Base-by-base conservation (phyloP, 2,888 invertebrate genomes). In the Morpho helenor region DNA sequence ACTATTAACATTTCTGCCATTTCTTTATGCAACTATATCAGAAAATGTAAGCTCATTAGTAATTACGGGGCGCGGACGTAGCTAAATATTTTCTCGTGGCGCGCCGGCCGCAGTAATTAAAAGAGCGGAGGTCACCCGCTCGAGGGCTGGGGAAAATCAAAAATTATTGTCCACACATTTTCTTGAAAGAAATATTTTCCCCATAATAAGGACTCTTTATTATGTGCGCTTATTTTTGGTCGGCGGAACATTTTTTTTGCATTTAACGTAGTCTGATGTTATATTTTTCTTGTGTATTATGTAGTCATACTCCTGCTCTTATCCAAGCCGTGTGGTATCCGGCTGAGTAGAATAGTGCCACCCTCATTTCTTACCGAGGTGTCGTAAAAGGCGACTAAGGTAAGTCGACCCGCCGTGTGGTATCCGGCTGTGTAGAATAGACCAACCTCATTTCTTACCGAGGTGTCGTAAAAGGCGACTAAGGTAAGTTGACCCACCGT, bases 31-130 rank as follows among this genome's bases (percentile, higher is more conserved):
- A 57, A 62, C 61, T 61, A 66, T 60, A 63, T 63, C 61, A 63
- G 58, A 62, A 64, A 66, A 68, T 66, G 79, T 76, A 82, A 81
- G 80, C 84, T 88, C 87, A 89, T 88, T 87, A 88, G 87, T 87
- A 86, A 89, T 87, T 86, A 85, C 66, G 71, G 74, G 78, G 73
- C 66, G 72, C 76, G 79, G 86, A 84, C 85, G 80, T 75, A 74
- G 80, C 83, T 81, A 84, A 87, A 87, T 87, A 87, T 87, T 87
- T 84, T 83, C 86, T 78, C 74, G 75, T 77, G 75, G 70, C 76
- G 67, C 74, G 70, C 71, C 72, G 70, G 70, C 68, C 75, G 77
- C 69, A 80, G 85, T 86, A 87, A 89, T 88, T 88, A 88, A 85
- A 87, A 85, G 80, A 81, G 79, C 82, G 75, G 76, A 74, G 75